A percentile compares a stretch with the other conserved stretches of the same genome.
Evolutionary conservation across 2,888 invertebrate genomes (phyloP).

Genomic region (Hyposoter didymator): DNA sequence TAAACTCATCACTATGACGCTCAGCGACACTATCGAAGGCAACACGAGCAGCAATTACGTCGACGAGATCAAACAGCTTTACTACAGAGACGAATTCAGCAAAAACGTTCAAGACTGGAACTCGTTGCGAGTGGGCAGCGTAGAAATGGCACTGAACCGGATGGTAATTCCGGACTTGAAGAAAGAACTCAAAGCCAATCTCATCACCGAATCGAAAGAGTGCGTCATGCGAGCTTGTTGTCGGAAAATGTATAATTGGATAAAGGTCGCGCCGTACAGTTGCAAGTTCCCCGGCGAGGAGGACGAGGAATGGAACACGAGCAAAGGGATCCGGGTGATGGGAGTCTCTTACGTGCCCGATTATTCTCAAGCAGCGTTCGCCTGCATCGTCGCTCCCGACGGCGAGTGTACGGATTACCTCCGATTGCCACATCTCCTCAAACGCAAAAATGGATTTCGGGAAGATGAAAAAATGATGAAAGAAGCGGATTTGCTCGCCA

Average conservation of each 20-base stretch:
- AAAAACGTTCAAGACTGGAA: constrained; percentile 97
- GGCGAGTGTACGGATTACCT: constrained; percentile 96
- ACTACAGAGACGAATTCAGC: constrained; percentile 95
- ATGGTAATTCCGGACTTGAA: constrained; percentile 93
- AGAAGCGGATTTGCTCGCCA: constrained; percentile 87
- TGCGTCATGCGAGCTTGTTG: constrained; percentile 92
- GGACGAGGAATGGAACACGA: constrained; percentile 95
- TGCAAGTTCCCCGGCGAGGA: constrained; percentile 91
- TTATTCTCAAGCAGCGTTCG: constrained; percentile 92
- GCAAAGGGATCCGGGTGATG: constrained; percentile 92
- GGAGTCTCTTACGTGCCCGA: constrained; percentile 94
- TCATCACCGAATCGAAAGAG: constrained; percentile 94
- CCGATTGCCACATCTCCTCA: constrained; percentile 92
- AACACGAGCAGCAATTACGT: constrained; percentile 84
- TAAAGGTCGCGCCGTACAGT: constrained; percentile 93
- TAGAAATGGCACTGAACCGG: constrained; percentile 90
- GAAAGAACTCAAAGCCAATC: constrained; percentile 91
- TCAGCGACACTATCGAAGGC: constrained; percentile 91
- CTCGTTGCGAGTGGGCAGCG: constrained; percentile 92
- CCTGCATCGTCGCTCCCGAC: constrained; percentile 92
- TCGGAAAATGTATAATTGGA: constrained; percentile 93
- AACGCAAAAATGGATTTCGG: constrained; percentile 89
- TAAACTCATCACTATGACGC: constrained; percentile 88
- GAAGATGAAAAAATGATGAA: constrained; percentile 88
- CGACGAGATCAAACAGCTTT: constrained; percentile 94